phyloP scores from a whole-genome alignment of 2,797 vertebrate species.

The Arnoldichthys spilopterus region DNA sequence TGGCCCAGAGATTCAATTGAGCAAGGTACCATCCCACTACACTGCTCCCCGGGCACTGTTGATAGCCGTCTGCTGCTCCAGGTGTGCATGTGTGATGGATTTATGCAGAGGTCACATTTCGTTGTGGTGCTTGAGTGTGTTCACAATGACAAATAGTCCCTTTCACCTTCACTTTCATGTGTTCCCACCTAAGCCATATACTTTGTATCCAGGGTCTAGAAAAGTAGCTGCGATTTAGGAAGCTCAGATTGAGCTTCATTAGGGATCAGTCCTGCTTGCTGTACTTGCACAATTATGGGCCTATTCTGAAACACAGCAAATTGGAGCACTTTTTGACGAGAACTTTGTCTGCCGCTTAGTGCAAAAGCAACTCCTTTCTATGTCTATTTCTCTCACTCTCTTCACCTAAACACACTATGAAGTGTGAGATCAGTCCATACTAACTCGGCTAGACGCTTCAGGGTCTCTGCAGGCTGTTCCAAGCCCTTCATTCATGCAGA shows the following conservation, averaged over 20 bases:
- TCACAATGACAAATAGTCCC: too few relatives aligned
- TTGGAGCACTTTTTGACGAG: neutral
- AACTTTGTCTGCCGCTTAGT: neutral
- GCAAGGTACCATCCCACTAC: too few relatives aligned
- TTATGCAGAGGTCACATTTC: too few relatives aligned
- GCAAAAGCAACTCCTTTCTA: neutral
- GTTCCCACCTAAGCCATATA: too few relatives aligned
- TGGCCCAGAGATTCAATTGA: too few relatives aligned
- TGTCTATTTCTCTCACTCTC: neutral
- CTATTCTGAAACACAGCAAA: neutral
- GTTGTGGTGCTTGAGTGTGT: too few relatives aligned
- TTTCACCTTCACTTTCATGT: too few relatives aligned
- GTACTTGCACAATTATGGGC: neutral
- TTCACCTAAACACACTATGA: neutral
- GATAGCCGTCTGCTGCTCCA: too few relatives aligned
- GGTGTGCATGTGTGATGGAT: too few relatives aligned
- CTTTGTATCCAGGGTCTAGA: too few relatives aligned
- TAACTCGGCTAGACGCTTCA: neutral
- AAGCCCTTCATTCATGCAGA: neutral
- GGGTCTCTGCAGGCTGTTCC: neutral
- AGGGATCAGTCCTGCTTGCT: conserved; percentile 27
- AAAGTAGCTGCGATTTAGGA: too few relatives aligned
- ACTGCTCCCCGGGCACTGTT: too few relatives aligned
- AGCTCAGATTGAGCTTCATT: neutral
- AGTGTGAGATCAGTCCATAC: neutral